A percentile compares a stretch with the other conserved stretches of the same genome.
Evolutionary conservation across 2,797 vertebrate species (phyloP).

Genomic region (Anomalospiza imberbis): DNA sequence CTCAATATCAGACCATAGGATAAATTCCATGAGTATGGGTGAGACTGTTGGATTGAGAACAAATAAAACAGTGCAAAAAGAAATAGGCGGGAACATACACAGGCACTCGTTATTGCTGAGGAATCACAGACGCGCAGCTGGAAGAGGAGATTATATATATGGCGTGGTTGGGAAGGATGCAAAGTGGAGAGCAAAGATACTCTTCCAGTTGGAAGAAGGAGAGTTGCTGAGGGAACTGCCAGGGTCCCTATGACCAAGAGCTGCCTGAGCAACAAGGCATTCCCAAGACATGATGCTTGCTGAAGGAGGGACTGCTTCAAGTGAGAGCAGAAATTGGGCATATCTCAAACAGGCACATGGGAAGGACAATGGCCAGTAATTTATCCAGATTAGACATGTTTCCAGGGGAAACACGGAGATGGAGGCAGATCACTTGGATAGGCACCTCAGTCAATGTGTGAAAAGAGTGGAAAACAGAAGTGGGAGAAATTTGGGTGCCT

Average conservation of each 20-base stretch:
- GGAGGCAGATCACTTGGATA: neutral
- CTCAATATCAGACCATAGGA: neutral
- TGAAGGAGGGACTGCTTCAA: neutral
- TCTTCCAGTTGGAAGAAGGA: neutral
- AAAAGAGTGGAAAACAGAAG: neutral
- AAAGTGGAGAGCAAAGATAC: neutral
- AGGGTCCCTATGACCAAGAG: neutral
- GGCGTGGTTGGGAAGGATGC: neutral
- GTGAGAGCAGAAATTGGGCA: neutral
- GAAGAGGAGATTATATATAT: neutral
- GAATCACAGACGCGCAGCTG: neutral
- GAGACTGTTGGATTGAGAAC: neutral
- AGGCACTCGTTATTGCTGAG: neutral
- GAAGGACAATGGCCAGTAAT: neutral
- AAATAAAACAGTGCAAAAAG: neutral
- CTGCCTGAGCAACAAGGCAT: neutral
- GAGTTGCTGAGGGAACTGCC: neutral
- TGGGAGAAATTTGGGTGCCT: neutral
- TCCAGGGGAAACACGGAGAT: neutral
- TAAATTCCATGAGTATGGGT: neutral
- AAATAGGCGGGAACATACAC: neutral
- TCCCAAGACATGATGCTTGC: neutral
- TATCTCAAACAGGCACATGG: neutral
- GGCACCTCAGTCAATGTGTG: accelerated
- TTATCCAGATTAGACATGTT: neutral